These are phyloP conservation scores for Drosophila mimica DNA, from an alignment of 2,888 invertebrate species.

Conservation along the genomic window DNA sequence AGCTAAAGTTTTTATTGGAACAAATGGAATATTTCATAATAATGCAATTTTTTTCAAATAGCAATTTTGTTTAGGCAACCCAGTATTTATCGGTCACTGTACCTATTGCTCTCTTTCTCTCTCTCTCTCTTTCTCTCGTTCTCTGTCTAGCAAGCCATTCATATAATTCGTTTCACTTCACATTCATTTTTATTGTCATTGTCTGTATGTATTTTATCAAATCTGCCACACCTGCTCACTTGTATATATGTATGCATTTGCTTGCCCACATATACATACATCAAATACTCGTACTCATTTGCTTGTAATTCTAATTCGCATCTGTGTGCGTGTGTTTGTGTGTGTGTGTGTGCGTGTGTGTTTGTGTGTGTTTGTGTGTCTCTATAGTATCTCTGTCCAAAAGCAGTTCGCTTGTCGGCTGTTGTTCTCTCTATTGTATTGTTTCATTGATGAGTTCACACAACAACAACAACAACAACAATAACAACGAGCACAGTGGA, in stretches of 20 bases:
- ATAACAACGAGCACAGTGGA: conserved; percentile 48
- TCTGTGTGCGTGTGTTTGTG: neutral
- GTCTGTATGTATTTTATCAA: conserved; percentile 13
- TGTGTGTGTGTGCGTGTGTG: conserved; percentile 7
- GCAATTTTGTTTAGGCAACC: no score
- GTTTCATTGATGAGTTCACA: conserved; percentile 82
- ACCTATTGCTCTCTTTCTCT: conserved; percentile 26
- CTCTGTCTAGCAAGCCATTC: conserved; percentile 30
- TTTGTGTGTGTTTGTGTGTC: conserved; percentile 5
- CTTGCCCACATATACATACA: neutral
- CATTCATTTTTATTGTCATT: neutral
- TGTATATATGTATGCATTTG: conserved; percentile 1
- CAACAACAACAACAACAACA: conserved; percentile 43
- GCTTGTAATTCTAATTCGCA: neutral
- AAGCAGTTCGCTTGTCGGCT: conserved; percentile 10
- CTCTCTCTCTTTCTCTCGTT: conserved; percentile 17
- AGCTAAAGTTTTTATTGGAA: neutral
- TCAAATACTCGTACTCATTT: conserved; percentile 13
- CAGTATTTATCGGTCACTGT: neutral
- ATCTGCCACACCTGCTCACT: conserved; percentile 18
- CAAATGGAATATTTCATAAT: neutral
- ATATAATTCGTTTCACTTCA: conserved; percentile 22
- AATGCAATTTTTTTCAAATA: neutral
- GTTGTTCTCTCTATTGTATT: conserved; percentile 44
- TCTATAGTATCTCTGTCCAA: conserved; percentile 12